Evolutionary conservation across 2,113 vertebrate genomes (phyloP).

Genomic region (Geothlypis trichas): DNA sequence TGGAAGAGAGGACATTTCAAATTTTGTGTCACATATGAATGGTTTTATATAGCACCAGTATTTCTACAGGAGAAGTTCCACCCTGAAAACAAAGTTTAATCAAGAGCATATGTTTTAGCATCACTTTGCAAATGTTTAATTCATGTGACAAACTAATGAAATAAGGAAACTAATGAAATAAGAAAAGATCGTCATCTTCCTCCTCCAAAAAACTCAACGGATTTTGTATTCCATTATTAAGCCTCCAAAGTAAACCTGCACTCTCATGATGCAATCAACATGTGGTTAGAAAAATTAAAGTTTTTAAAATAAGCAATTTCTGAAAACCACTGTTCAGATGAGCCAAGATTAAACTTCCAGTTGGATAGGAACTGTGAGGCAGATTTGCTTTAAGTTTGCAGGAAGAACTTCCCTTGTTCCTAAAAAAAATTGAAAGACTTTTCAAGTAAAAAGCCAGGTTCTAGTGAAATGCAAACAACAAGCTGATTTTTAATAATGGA

Average conservation of each 20-base stretch:
- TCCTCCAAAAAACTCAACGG: rapidly evolving
- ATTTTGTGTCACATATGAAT: neutral
- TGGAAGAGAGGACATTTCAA: neutral
- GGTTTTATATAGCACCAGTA: neutral
- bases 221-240: neutral
- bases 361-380: neutral
- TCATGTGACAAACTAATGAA: neutral
- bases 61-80: neutral
- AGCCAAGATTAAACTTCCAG: neutral
- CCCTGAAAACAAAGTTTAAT: neutral
- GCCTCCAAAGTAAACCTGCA: neutral
- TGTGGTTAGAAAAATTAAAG: neutral
- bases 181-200: neutral
- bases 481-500: neutral
- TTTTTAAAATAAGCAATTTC: neutral
- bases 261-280: neutral
- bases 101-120: neutral
- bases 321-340: neutral
- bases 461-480: neutral
- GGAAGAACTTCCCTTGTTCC: neutral
- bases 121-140: neutral
- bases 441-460: neutral
- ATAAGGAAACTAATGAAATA: neutral
- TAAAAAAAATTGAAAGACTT: neutral
- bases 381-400: neutral